Evolutionary conservation across 2,888 invertebrate genomes (phyloP), one percentile per base, ranked within the genome.

Genomic region (Agrotis exclamationis): DNA sequence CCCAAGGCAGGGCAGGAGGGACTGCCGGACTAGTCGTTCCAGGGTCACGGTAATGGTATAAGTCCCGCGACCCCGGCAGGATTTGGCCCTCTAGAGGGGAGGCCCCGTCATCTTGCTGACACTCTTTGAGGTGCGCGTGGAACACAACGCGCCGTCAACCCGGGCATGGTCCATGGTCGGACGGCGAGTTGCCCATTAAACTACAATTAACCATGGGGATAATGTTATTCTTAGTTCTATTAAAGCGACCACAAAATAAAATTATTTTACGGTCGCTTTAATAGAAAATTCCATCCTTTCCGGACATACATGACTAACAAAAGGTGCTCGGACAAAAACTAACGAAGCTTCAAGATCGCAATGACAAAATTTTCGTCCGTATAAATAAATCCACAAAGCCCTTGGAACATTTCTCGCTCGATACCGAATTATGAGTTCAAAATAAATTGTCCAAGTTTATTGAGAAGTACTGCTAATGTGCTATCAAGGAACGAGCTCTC

Each of bases 401-500:
- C 59, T 76, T 22, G 28, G 16, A 63, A 11, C 22, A 57, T 60
- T 54, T 47, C 56, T 47, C n/a, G 44, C 18, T 24, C 44, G 77
- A 63, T 60, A 56, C 60, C 18, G 20, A 53, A 53, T 56, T 72
- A 77, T 57, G 16, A 53, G 64, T 53, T 39, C 60, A 59, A 66
- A 81, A 70, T 68, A 68, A 57, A 63, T 13, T 56, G 64, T 66
- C 20, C 6, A 56, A 56, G 39, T 65, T 71, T 71, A 53, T 50
- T 33, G 24, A 56, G 24, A 67, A 64, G 80, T 63, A 51, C 58
- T 54, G 59, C 45, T 70, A 72, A 79, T 73, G 71, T 66, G 65
- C 65, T 70, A 11, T 45, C 50, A 47, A 66, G 58, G 50, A 63
- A 33, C 62, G 14, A 67, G 70, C 62, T 75, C 53, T 60, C 60